Base-by-base conservation (phyloP, 2,113 vertebrate genomes). In the Phylloscopus whistleri region DNA sequence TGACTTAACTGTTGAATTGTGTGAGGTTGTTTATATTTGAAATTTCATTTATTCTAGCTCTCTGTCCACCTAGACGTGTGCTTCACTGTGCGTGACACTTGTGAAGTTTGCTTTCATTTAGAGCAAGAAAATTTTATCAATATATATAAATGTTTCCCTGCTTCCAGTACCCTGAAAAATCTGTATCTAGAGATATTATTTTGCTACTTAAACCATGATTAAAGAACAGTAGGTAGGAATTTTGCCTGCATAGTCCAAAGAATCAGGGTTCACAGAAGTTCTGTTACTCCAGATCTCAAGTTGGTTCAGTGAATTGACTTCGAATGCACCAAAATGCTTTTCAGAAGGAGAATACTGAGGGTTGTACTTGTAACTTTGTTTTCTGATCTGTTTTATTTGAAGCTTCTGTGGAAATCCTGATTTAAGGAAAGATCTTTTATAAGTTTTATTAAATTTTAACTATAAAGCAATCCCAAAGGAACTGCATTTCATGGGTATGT, bases 1-100 rank as follows among this genome's bases (percentile, higher is more conserved):
- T 90, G 83, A 96, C 78, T 97, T 93, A 95, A 81, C 76, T 90
- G 59, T 91, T 95, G 77, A 76, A 77, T 68, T 49, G 24, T 35
- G 41, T 85, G 55, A 96, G 39, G 30, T 94, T 91, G 43, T 89
- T 97, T 90, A 59, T 72, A 44, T 39, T 95, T 87, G 69, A 67
- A 51, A 94, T 92, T 96, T 80, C 17, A 68, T 59, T 96, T 94
- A 59, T 83, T 84, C 62, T 95, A 63, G 18, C 64, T 77, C 52
- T 28, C 89, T 86, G 64, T 79, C 68, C 73, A 80, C 63, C 31
- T 91, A 21, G 13, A 41, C 64, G 11, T 49, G 60, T 20, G 23
- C 73, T 85, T 70, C 9, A 28, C 20, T 78, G 26, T 78, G 41
- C 3, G 6, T 52, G 33, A 17, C 13, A 26, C 16, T 77, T 56